These are phyloP conservation scores for Labeo rohita DNA, from an alignment of 2,113 vertebrate genomes.

Conservation along the genomic window DNA sequence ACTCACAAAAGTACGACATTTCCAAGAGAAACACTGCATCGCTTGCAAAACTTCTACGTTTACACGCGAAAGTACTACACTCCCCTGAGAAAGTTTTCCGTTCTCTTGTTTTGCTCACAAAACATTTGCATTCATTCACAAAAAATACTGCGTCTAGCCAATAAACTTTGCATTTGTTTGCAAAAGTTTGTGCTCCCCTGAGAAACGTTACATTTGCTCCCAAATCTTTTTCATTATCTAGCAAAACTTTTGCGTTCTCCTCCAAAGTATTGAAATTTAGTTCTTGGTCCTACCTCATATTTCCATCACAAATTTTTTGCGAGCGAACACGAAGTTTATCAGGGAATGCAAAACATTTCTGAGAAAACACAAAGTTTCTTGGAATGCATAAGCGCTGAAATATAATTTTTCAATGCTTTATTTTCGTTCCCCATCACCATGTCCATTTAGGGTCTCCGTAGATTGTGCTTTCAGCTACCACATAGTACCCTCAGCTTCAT, in stretches of 20 bases:
- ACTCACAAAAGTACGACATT: not conserved
- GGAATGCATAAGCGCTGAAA: not conserved
- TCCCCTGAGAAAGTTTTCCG: not conserved
- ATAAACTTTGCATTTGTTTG: not conserved
- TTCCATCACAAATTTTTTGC: not conserved
- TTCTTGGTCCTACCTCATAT: not conserved
- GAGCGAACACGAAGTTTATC: not conserved
- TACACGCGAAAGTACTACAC: not conserved
- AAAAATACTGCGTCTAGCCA: not conserved
- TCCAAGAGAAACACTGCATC: not conserved
- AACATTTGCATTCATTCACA: too few relatives aligned
- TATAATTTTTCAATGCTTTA: not conserved
- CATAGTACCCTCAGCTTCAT: not conserved
- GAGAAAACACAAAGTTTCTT: not conserved
- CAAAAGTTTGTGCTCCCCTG: not conserved
- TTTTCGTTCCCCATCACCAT: not conserved
- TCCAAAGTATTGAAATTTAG: not conserved
- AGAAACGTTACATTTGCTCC: not conserved
- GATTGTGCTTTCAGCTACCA: not conserved
- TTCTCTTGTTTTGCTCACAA: not conserved
- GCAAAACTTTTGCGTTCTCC: not conserved
- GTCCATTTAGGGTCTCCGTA: not conserved
- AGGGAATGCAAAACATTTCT: not conserved
- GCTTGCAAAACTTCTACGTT: not conserved
- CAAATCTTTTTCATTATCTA: not conserved